phyloP scores from a whole-genome alignment of 2,888 invertebrate species.

The Formica aserva region DNA sequence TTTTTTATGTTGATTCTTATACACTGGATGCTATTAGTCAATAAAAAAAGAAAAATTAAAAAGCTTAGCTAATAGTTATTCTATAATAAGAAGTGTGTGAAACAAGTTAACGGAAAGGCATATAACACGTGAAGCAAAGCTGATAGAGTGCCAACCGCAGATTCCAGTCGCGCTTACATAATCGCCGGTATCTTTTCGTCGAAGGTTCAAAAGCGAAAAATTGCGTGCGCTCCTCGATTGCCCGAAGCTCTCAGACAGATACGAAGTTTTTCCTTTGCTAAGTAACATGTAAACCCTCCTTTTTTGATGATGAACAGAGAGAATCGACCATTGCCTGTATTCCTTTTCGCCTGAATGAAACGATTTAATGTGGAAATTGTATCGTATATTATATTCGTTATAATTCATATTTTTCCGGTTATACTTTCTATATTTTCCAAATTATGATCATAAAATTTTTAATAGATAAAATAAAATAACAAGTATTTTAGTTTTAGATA shows the following conservation, averaged over 20 bases:
- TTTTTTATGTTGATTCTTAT: not conserved
- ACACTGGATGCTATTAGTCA: not conserved
- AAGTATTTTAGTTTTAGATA: not conserved
- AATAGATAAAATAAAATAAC: not conserved
- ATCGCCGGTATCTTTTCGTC: conserved; percentile 9
- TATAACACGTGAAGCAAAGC: conserved; percentile 12
- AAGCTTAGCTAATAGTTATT: not conserved
- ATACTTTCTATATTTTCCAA: not conserved
- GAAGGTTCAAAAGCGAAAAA: conserved; percentile 15
- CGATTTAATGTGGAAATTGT: conserved; percentile 13
- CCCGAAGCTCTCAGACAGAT: conserved; percentile 18
- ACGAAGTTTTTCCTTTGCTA: conserved; percentile 22
- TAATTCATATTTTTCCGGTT: not conserved
- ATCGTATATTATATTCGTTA: not conserved
- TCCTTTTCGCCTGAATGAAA: not conserved
- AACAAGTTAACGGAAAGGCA: conserved; percentile 51
- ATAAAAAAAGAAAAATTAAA: not conserved
- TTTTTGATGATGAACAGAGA: conserved; percentile 10
- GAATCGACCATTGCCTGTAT: conserved; percentile 15
- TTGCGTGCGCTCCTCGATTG: not conserved
- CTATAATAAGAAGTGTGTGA: not conserved
- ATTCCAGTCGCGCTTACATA: not conserved
- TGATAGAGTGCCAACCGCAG: conserved; percentile 45
- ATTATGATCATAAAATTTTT: not conserved
- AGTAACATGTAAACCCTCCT: not conserved